A percentile compares a stretch with the other conserved stretches of the same genome.
These are phyloP conservation scores for Melopsittacus undulatus DNA, from an alignment of 2,797 vertebrate species.

Conservation along the genomic window DNA sequence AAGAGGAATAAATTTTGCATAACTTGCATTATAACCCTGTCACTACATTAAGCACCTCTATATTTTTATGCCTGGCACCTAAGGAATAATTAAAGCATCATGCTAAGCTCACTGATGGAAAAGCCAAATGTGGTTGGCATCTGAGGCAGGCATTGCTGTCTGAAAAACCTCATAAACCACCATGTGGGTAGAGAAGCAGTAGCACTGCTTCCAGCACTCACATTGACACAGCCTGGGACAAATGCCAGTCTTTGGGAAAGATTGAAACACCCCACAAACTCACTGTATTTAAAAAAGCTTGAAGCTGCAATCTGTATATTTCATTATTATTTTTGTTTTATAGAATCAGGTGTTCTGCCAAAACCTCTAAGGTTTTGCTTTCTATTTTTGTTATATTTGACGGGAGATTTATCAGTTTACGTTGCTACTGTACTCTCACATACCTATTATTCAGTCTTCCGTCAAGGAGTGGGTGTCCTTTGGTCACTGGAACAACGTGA, in stretches of 20 bases:
- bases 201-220: background rate
- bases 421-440: background rate
- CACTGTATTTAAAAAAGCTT: background rate
- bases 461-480: background rate
- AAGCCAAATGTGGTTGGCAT: slow-evolving; percentile 53
- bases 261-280: background rate
- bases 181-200: background rate
- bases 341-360: background rate
- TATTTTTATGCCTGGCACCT: background rate
- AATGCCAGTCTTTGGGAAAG: background rate
- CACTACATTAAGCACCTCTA: background rate
- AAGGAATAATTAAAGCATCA: background rate
- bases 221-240: background rate
- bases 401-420: background rate
- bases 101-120: slow-evolving; percentile 17
- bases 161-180: background rate
- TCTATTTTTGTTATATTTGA: background rate
- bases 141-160: slow-evolving; percentile 46
- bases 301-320: background rate
- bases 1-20: background rate
- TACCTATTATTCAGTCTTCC: background rate
- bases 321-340: background rate
- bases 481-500: background rate
- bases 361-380: background rate
- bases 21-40: background rate